These are phyloP conservation scores for Caenorhabditis sp. DNA, from an alignment of 2,888 invertebrate species.

Conservation along the genomic window DNA sequence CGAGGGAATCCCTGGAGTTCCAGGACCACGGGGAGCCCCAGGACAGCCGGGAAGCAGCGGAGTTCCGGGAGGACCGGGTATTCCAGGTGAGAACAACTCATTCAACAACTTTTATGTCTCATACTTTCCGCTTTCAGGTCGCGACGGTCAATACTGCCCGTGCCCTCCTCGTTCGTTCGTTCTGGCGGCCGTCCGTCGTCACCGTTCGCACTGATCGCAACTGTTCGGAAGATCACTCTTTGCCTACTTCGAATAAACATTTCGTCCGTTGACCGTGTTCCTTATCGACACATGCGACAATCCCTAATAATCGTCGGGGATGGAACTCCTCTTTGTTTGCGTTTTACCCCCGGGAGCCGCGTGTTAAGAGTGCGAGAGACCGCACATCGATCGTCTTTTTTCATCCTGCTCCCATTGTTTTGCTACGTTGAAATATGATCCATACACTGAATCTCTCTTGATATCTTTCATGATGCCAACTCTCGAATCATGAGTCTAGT, in stretches of 20 bases:
- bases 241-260: constrained; percentile 5
- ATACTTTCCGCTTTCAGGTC: constrained; percentile 16
- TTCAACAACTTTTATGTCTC: background rate
- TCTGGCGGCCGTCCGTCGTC: constrained; percentile 36
- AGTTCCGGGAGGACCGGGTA: constrained; percentile 41
- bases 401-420: background rate
- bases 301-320: background rate
- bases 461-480: background rate
- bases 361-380: constrained; percentile 1
- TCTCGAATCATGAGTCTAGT: too few relatives aligned
- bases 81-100: constrained; percentile 54
- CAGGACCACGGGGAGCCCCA: constrained; percentile 51
- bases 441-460: background rate
- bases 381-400: constrained; percentile 8
- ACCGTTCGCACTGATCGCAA: constrained; percentile 29
- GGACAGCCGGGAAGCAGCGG: constrained; percentile 51
- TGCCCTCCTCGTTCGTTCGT: constrained; percentile 62
- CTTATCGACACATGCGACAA: background rate
- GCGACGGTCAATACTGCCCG: constrained; percentile 65
- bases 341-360: constrained; percentile 9
- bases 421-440: constrained; percentile 3
- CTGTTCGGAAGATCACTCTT: background rate
- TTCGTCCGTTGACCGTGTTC: background rate
- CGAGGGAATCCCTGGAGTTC: constrained; percentile 49
- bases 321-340: constrained; percentile 8